Percentiles rank a stretch among this genome's conserved stretches.
Evolutionary conservation across 2,797 vertebrate genomes (phyloP).

Genomic region (Varecia variegata): DNA sequence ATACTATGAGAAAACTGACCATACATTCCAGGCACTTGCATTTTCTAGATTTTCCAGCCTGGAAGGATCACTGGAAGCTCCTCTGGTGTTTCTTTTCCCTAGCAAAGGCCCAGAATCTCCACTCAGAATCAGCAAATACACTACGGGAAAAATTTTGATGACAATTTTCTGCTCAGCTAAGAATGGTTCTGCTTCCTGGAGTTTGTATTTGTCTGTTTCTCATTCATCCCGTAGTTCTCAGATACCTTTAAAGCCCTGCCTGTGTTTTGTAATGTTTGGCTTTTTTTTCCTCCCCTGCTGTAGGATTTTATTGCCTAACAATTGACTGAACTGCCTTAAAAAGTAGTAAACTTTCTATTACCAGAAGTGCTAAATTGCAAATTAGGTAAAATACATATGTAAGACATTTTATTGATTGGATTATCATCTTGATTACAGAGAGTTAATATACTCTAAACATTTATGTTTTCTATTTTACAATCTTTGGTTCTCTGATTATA

Average conservation of each 20-base stretch:
- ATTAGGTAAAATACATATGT: background rate
- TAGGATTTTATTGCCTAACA: background rate
- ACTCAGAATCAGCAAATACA: background rate
- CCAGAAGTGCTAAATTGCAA: background rate
- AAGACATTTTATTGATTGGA: background rate
- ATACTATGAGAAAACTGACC: background rate
- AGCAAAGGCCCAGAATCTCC: background rate
- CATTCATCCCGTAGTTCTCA: background rate
- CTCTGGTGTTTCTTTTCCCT: background rate
- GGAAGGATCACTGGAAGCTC: background rate
- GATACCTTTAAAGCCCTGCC: background rate
- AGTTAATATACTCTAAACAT: background rate
- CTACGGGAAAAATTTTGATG: background rate
- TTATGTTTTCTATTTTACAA: background rate
- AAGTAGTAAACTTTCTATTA: background rate
- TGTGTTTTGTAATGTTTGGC: background rate
- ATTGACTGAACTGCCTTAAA: background rate
- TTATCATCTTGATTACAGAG: background rate
- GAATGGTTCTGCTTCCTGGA: background rate
- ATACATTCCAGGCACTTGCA: background rate
- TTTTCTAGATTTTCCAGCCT: background rate
- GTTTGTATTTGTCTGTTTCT: background rate
- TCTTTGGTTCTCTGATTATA: background rate
- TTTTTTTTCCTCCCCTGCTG: rapidly evolving
- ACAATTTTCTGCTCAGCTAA: background rate